Percentiles rank a stretch among this genome's conserved stretches.
Evolutionary conservation across 2,797 vertebrate genomes (phyloP).

Genomic region (Orientallactaga sibirica): DNA sequence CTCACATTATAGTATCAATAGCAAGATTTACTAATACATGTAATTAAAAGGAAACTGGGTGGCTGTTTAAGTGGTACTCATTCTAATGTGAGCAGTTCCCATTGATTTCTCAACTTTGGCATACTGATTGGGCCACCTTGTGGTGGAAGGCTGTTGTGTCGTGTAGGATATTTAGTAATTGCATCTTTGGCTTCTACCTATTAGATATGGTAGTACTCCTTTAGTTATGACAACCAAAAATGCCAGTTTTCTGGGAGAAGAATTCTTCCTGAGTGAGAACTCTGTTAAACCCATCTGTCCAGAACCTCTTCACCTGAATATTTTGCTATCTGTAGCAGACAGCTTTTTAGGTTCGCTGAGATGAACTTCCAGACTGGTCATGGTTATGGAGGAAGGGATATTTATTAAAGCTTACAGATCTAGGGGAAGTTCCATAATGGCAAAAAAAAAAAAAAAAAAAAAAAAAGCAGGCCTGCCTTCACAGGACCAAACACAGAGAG

Average conservation of each 20-base stretch:
- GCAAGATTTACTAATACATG: slow-evolving; percentile 41
- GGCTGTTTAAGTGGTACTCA: slow-evolving; percentile 1
- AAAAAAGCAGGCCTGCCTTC: too few relatives aligned
- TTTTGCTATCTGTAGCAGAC: slow-evolving; percentile 24
- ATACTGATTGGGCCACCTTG: neutral
- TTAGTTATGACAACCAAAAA: slow-evolving; percentile 44
- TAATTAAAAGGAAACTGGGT: slow-evolving; percentile 38
- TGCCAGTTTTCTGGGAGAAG: neutral
- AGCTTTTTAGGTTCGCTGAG: too few relatives aligned
- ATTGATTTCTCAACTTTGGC: slow-evolving; percentile 17
- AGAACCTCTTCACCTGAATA: slow-evolving; percentile 30
- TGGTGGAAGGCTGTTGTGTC: neutral
- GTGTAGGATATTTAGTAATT: neutral
- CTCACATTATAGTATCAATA: neutral
- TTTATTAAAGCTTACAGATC: too few relatives aligned
- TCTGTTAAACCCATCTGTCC: neutral
- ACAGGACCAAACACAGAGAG: too few relatives aligned
- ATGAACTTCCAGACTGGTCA: too few relatives aligned
- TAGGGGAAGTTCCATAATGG: too few relatives aligned
- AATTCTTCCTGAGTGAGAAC: neutral
- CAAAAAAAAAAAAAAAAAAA: too few relatives aligned
- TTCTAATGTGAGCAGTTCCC: neutral
- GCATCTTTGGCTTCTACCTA: neutral
- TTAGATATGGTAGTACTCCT: neutral
- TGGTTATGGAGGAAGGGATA: too few relatives aligned